Percentiles rank a stretch among this genome's conserved stretches.
phyloP scores from a whole-genome alignment of 2,797 vertebrate genomes.

The Bothrops alternatus region DNA sequence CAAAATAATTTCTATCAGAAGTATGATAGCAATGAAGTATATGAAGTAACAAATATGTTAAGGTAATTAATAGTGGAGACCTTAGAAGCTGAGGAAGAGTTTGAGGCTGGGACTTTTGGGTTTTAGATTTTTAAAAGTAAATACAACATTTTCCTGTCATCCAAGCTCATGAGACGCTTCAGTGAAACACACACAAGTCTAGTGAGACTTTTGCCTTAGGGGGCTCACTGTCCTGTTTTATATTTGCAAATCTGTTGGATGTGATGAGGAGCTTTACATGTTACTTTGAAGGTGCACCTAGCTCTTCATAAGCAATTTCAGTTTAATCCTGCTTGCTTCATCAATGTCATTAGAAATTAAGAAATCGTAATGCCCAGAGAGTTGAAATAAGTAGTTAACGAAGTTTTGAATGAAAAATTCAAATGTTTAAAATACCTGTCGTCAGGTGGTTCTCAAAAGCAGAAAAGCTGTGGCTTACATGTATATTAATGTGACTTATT shows the following conservation, averaged over 20 bases:
- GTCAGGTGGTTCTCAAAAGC: background rate
- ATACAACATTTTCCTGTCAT: background rate
- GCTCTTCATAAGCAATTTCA: background rate
- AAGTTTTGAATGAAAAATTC: background rate
- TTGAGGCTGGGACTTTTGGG: background rate
- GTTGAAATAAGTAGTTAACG: background rate
- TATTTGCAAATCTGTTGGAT: background rate
- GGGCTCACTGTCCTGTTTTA: background rate
- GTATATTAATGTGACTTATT: background rate
- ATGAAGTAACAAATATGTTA: background rate
- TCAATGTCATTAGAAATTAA: background rate
- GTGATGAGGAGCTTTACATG: background rate
- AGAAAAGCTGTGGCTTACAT: background rate
- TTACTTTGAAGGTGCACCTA: background rate
- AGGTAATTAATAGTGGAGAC: background rate
- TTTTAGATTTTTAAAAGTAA: background rate
- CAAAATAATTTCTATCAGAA: background rate
- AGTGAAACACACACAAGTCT: background rate
- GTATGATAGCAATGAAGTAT: background rate
- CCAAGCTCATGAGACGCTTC: background rate
- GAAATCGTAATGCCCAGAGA: background rate
- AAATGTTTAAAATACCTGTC: background rate
- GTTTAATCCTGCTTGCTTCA: background rate
- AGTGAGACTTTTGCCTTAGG: background rate
- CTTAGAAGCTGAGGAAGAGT: background rate